phyloP scores from a whole-genome alignment of 64 coral and sea anemone genomes.

The Stylophora pistillata region DNA sequence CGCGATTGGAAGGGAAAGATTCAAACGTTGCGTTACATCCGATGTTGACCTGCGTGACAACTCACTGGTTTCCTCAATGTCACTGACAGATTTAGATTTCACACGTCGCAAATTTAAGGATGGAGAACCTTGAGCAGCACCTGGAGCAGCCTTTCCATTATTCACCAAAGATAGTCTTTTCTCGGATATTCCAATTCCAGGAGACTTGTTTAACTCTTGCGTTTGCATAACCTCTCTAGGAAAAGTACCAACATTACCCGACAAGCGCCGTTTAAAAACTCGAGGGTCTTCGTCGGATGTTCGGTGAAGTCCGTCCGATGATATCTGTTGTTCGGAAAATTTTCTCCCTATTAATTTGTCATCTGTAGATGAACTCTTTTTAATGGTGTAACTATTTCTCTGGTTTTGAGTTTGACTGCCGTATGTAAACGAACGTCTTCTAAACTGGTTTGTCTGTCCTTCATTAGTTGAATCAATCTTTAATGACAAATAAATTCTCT shows the following conservation, averaged over 20 bases:
- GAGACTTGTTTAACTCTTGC: not conserved
- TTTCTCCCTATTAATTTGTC: not conserved
- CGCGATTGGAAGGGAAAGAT: not conserved
- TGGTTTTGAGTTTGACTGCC: not conserved
- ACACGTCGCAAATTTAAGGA: not conserved
- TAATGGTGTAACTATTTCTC: not conserved
- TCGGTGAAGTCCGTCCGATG: not conserved
- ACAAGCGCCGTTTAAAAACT: not conserved
- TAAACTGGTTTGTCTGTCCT: not conserved
- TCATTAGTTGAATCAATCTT: not conserved
- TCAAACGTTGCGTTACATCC: not conserved
- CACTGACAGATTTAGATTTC: not conserved
- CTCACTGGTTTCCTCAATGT: not conserved
- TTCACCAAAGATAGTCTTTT: conserved; percentile 15
- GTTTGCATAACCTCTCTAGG: not conserved
- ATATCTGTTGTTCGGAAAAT: not conserved
- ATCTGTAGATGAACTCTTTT: not conserved
- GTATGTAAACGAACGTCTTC: not conserved
- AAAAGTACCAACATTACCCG: not conserved
- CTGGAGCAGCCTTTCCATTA: not conserved
- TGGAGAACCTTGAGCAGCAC: not conserved
- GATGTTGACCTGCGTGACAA: no score
- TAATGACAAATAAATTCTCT: conserved; percentile 21
- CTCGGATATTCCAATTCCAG: not conserved
- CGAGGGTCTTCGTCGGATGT: not conserved